Evolutionary conservation across 2,797 vertebrate species (phyloP), one percentile per base, ranked within the genome.

Genomic region (Pipistrellus pipistrellus): DNA sequence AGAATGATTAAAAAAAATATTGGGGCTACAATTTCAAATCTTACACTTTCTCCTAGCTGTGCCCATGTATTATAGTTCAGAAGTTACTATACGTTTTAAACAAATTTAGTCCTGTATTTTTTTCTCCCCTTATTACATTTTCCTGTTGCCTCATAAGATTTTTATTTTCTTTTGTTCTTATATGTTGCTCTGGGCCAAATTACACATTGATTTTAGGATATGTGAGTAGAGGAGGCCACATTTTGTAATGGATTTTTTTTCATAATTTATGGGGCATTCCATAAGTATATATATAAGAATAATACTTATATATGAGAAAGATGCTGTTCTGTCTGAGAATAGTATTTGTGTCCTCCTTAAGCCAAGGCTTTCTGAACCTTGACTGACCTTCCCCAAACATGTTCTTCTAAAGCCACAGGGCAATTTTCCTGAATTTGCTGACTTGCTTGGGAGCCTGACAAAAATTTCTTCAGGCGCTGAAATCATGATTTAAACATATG

Each of bases 401-500:
- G 44, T 81, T 92, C 66, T 88, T 94, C 64, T 73, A 81, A 64
- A 85, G 96, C 96, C 92, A 94, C n/a, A 73, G 91, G 96, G 93
- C 88, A 93, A 75, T 57, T 94, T 91, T 91, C 92, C 62, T 64
- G 85, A 95, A 93, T 86, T 93, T 2, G 1, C 57, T 95, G 91
- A 94, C 91, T 97, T 97, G 85, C 85, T 97, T 92, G 73, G 44
- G 77, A 96, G 91, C 53, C 80, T 96, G 94, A 97, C 87, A 95
- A 95, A 94, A 93, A 93, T 95, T 94, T 96, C 97, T 97, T 35
- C 32, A 95, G 96, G 96, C 96, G 46, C 38, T 87, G 85, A 97
- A 96, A 95, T 94, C 88, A 95, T 96, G 92, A 95, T 96, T 97
- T 94, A 96, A 96, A 97, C 94, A 97, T 97, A 97, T 93, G 94